Percentiles rank a stretch among this genome's conserved stretches.
phyloP scores from a whole-genome alignment of 2,888 invertebrate species.

The Himalopsyche kuldschensis region DNA sequence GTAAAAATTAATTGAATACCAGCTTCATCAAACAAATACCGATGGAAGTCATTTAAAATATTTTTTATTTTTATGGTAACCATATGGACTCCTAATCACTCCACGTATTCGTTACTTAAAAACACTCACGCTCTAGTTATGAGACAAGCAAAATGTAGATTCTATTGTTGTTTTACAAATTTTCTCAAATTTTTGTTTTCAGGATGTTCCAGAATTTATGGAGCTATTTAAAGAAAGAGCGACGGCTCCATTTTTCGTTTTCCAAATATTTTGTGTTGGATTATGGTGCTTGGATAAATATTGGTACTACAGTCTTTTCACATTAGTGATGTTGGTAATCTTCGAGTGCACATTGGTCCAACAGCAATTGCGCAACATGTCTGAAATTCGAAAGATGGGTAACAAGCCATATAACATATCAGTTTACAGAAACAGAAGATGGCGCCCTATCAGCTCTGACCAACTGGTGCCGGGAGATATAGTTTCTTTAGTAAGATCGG shows the following conservation, averaged over 20 bases:
- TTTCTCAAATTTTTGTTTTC: constrained; percentile 42
- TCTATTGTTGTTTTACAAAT: neutral
- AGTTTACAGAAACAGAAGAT: constrained; percentile 87
- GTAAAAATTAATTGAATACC: too few species aligned
- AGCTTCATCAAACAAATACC: too few species aligned
- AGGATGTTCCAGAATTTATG: constrained; percentile 92
- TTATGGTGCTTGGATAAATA: constrained; percentile 99
- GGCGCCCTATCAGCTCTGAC: constrained; percentile 83
- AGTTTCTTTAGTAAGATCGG: constrained; percentile 87
- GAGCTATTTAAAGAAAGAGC: constrained; percentile 97
- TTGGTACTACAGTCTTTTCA: constrained; percentile 97
- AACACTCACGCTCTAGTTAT: too few species aligned
- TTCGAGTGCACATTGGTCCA: constrained; percentile 98
- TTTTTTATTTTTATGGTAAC: too few species aligned
- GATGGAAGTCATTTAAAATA: too few species aligned
- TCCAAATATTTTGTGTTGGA: constrained; percentile 98
- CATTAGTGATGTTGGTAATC: constrained; percentile 90
- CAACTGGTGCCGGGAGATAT: constrained; percentile 95
- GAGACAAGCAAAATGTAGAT: neutral
- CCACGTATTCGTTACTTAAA: too few species aligned
- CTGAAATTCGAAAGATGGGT: constrained; percentile 99
- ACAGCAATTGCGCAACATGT: constrained; percentile 97
- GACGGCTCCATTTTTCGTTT: constrained; percentile 99
- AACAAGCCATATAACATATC: constrained; percentile 92
- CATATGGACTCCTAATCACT: too few species aligned